Evolutionary conservation across 2,888 invertebrate species (phyloP).

Genomic region (Aleiodes leptofemur): DNA sequence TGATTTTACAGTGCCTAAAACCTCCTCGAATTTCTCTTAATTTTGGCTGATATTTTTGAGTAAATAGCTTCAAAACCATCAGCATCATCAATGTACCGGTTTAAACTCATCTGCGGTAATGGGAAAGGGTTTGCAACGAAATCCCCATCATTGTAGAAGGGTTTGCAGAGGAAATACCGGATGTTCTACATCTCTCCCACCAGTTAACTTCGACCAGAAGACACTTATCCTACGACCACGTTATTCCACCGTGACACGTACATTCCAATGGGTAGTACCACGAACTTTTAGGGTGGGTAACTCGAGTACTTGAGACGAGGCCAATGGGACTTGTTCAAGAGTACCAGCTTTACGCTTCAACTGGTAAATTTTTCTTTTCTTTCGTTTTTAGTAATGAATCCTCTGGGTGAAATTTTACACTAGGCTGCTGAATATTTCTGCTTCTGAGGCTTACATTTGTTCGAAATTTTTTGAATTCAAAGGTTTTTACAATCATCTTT

Average conservation of each 20-base stretch:
- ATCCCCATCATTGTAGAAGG: background rate
- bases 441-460: background rate
- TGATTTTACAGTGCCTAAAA: too few relatives aligned
- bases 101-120: too few relatives aligned
- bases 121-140: background rate
- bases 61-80: too few relatives aligned
- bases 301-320: conserved; percentile 39
- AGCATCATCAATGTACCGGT: too few relatives aligned
- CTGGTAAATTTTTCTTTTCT: conserved; percentile 7
- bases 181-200: conserved; percentile 10
- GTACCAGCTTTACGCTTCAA: conserved; percentile 41
- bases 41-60: background rate
- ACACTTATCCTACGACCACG: conserved; percentile 24
- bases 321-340: conserved; percentile 53
- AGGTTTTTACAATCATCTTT: too few relatives aligned
- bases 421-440: background rate
- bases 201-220: background rate
- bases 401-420: background rate
- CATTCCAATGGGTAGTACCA: conserved; percentile 35
- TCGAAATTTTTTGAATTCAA: too few relatives aligned
- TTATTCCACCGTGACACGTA: conserved; percentile 29
- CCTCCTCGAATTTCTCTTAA: background rate
- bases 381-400: conserved; percentile 3
- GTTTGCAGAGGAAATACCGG: background rate
- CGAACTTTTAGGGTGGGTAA: conserved; percentile 29